Conservation (phyloP, 2,888 invertebrate genomes). For the Himalopsyche japonica region DNA sequence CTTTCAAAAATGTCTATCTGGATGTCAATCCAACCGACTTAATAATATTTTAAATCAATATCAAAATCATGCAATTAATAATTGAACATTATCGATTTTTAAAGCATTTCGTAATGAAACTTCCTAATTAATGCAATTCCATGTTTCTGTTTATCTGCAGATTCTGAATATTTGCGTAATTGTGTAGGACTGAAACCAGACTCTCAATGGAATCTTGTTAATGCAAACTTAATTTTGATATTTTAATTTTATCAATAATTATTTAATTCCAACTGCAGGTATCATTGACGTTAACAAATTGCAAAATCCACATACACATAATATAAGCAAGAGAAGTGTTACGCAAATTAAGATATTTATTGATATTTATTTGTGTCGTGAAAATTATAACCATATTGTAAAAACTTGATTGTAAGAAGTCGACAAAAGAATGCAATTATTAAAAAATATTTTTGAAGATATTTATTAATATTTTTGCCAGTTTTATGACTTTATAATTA, state of each 20-base stretch:
- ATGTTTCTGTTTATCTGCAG: neutral
- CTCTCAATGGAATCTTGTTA: neutral
- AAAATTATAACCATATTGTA: neutral
- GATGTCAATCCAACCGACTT: neutral
- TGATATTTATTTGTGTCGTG: neutral
- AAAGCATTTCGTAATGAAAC: no score
- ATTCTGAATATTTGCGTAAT: neutral
- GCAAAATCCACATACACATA: neutral
- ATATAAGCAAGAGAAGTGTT: neutral
- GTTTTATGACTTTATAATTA: no score
- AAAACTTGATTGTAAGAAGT: no score
- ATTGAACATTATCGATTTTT: neutral
- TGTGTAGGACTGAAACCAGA: neutral
- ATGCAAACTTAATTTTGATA: neutral
- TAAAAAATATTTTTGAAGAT: no score
- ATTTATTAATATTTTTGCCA: no score
- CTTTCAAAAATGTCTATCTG: no score
- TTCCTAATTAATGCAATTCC: no score
- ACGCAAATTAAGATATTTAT: neutral
- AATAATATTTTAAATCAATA: neutral
- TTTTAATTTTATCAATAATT: neutral
- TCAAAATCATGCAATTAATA: neutral
- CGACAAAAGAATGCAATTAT: no score
- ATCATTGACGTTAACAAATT: neutral
- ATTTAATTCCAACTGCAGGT: neutral